Evolutionary conservation across 2,797 vertebrate species (phyloP).

Genomic region (Thunnus albacares): DNA sequence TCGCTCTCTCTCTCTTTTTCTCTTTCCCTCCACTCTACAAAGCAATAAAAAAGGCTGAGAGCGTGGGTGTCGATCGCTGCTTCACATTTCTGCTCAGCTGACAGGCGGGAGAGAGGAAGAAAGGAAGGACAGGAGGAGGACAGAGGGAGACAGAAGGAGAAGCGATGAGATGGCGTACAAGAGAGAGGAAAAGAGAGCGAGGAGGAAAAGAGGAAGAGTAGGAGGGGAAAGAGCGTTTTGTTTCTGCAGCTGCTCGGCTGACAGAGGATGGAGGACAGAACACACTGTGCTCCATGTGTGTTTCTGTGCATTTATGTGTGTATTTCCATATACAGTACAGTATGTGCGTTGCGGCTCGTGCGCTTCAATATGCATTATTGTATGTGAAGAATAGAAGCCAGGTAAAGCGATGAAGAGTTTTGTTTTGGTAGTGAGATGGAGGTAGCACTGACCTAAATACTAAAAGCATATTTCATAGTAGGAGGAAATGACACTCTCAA

Average conservation of each 20-base stretch:
- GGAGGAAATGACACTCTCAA: slow-evolving; percentile 49
- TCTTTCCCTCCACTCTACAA: slow-evolving; percentile 27
- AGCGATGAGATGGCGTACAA: slow-evolving; percentile 5
- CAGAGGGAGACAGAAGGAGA: slow-evolving; percentile 31
- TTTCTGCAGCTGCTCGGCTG: slow-evolving; percentile 70
- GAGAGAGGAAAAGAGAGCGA: not conserved
- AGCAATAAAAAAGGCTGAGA: slow-evolving; percentile 46
- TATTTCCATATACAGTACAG: not conserved
- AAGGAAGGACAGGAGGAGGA: slow-evolving; percentile 37
- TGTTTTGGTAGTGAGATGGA: slow-evolving; percentile 46
- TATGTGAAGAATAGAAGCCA: slow-evolving; percentile 23
- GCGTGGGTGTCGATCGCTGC: slow-evolving; percentile 63
- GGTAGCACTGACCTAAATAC: slow-evolving; percentile 64
- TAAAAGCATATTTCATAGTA: slow-evolving; percentile 49
- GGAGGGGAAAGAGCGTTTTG: slow-evolving; percentile 52
- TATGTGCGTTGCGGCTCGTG: slow-evolving; percentile 9
- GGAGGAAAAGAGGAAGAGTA: not conserved
- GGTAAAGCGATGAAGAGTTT: slow-evolving; percentile 37
- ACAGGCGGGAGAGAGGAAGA: slow-evolving; percentile 62
- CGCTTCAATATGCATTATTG: slow-evolving; percentile 16
- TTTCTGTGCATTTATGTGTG: slow-evolving; percentile 12
- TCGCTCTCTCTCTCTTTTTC: not conserved
- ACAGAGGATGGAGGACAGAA: slow-evolving; percentile 56
- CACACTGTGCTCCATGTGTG: slow-evolving; percentile 49
- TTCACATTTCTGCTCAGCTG: slow-evolving; percentile 65